A percentile compares a stretch with the other conserved stretches of the same genome.
These are phyloP conservation scores for Syngnathus acus DNA, from an alignment of 2,797 vertebrate genomes.

Conservation along the genomic window DNA sequence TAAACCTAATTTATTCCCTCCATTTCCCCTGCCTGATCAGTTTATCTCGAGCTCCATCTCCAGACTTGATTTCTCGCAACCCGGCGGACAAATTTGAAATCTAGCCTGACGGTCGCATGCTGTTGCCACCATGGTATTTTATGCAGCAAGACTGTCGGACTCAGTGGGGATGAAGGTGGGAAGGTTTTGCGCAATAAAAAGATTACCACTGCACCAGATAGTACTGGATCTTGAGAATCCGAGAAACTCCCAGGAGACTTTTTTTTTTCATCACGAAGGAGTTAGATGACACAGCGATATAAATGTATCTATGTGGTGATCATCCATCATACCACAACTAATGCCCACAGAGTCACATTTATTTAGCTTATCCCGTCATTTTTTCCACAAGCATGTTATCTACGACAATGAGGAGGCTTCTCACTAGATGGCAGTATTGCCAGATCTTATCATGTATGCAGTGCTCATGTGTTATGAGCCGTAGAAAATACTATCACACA, in stretches of 20 bases:
- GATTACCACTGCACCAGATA: not conserved
- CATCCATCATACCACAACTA: not conserved
- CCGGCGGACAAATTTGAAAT: not conserved
- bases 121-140: not conserved
- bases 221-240: not conserved
- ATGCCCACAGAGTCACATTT: not conserved
- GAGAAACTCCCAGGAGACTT: not conserved
- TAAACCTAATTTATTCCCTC: not conserved
- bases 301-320: not conserved
- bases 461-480: not conserved
- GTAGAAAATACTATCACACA: not conserved
- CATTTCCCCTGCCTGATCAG: not conserved
- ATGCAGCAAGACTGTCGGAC: not conserved
- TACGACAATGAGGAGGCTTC: not conserved
- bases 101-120: not conserved
- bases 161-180: no score
- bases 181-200: no score
- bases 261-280: not conserved
- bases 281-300: not conserved
- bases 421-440: constrained; percentile 43
- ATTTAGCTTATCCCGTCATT: not conserved
- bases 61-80: not conserved
- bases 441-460: constrained; percentile 8
- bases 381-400: not conserved
- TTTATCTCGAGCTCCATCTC: not conserved